Conservation (phyloP, 1,140 invertebrate species). For the Episyrphus balteatus region DNA sequence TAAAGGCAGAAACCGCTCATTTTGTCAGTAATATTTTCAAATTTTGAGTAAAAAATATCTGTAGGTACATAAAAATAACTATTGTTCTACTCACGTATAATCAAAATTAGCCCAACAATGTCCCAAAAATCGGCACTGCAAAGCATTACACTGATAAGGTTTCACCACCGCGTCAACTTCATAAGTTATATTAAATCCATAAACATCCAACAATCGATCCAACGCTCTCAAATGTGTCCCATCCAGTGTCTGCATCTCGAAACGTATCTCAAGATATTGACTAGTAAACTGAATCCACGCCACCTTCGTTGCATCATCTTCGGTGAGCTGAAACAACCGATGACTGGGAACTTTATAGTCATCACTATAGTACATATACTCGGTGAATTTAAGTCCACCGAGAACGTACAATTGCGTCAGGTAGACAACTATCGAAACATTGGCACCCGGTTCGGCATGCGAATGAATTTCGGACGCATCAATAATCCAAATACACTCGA, state of each 20-base stretch:
- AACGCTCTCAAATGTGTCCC: conserved; percentile 74
- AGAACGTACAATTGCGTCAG: conserved; percentile 78
- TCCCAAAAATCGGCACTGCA: conserved; percentile 70
- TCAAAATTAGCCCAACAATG: conserved; percentile 63
- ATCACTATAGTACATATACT: conserved; percentile 69
- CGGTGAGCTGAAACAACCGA: conserved; percentile 41
- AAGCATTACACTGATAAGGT: conserved; percentile 57
- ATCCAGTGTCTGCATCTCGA: conserved; percentile 58
- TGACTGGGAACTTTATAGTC: conserved; percentile 51
- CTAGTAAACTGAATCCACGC: conserved; percentile 56
- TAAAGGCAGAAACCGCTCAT: no score
- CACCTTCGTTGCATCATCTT: conserved; percentile 56
- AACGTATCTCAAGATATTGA: conserved; percentile 66
- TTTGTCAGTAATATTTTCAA: no score
- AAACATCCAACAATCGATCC: conserved; percentile 69
- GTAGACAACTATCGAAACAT: conserved; percentile 67
- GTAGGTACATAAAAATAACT: neutral
- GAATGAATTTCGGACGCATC: conserved; percentile 49
- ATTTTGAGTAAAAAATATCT: no score
- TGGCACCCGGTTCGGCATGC: conserved; percentile 15
- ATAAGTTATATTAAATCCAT: conserved; percentile 88
- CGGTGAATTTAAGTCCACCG: conserved; percentile 66
- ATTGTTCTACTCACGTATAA: conserved; percentile 48
- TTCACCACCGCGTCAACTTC: conserved; percentile 52
- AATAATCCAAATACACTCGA: conserved; percentile 77